Evolutionary conservation across 1,140 invertebrate genomes (phyloP).

Genomic region (Triops longicaudatus): DNA sequence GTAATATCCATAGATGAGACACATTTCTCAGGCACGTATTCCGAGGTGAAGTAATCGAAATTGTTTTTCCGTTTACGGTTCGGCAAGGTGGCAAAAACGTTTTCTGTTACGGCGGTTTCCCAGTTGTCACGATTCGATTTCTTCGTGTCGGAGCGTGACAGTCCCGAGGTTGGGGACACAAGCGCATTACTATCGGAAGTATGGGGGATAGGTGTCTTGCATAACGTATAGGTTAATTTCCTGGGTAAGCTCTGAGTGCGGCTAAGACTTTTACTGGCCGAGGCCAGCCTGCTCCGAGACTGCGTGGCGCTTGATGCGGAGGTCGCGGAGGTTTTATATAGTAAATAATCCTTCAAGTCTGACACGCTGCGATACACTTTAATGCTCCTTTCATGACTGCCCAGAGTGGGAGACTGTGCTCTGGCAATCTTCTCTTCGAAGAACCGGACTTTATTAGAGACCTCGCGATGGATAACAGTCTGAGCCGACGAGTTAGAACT

Average conservation of each 20-base stretch:
- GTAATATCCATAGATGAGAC: conserved; percentile 35
- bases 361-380: background rate
- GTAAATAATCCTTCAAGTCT: background rate
- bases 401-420: background rate
- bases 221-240: conserved; percentile 9
- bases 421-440: conserved; percentile 52
- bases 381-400: background rate
- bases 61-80: conserved; percentile 31
- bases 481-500: conserved; percentile 34
- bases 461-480: conserved; percentile 44
- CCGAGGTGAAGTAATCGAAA: conserved; percentile 28
- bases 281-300: background rate
- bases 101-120: conserved; percentile 25
- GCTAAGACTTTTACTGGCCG: background rate
- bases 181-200: background rate
- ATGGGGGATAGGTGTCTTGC: background rate
- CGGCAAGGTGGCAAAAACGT: conserved; percentile 38
- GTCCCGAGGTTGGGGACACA: background rate
- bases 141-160: background rate
- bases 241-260: background rate
- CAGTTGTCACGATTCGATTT: background rate
- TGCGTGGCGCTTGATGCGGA: background rate
- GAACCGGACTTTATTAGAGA: conserved; percentile 65
- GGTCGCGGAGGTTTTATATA: background rate
- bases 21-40: conserved; percentile 36